Percentiles rank a stretch among this genome's conserved stretches.
phyloP scores from a whole-genome alignment of 2,888 invertebrate genomes.

The Cryptophagus acutangulus region DNA sequence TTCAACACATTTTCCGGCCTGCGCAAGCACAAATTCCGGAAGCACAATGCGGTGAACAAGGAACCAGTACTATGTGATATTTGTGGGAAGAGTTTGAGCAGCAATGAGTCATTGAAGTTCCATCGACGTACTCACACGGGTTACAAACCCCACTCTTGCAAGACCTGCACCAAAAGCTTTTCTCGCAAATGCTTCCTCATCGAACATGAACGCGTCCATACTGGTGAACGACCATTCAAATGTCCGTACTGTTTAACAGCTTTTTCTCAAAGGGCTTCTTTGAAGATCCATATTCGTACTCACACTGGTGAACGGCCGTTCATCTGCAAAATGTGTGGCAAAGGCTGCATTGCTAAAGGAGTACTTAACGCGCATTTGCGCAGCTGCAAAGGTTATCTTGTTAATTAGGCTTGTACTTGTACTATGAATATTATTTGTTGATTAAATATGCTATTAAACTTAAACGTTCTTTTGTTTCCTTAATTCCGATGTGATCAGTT shows the following conservation, averaged over 20 bases:
- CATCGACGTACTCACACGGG: slow-evolving; percentile 38
- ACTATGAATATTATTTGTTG: too few species aligned
- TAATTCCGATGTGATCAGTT: too few species aligned
- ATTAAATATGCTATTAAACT: too few species aligned
- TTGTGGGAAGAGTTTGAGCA: slow-evolving; percentile 38
- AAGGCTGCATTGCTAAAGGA: slow-evolving; percentile 30
- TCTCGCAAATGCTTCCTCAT: slow-evolving; percentile 40
- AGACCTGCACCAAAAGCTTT: slow-evolving; percentile 51
- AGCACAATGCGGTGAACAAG: slow-evolving; percentile 19
- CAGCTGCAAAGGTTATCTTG: slow-evolving; percentile 24
- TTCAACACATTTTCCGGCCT: slow-evolving; percentile 7
- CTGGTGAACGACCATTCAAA: slow-evolving; percentile 38
- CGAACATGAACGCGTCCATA: slow-evolving; percentile 40
- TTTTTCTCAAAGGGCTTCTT: slow-evolving; percentile 44
- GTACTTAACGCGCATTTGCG: slow-evolving; percentile 28
- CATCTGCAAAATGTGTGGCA: slow-evolving; percentile 30
- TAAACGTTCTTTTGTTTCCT: too few species aligned
- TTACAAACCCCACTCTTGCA: slow-evolving; percentile 35
- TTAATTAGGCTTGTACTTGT: too few species aligned
- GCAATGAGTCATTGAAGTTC: slow-evolving; percentile 34
- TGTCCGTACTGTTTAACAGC: slow-evolving; percentile 53
- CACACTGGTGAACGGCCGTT: slow-evolving; percentile 44
- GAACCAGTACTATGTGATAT: slow-evolving; percentile 42
- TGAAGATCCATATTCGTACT: slow-evolving; percentile 29
- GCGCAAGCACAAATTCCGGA: not conserved